Base-by-base conservation (phyloP, 2,888 invertebrate species). In the Rotaria sp. region DNA sequence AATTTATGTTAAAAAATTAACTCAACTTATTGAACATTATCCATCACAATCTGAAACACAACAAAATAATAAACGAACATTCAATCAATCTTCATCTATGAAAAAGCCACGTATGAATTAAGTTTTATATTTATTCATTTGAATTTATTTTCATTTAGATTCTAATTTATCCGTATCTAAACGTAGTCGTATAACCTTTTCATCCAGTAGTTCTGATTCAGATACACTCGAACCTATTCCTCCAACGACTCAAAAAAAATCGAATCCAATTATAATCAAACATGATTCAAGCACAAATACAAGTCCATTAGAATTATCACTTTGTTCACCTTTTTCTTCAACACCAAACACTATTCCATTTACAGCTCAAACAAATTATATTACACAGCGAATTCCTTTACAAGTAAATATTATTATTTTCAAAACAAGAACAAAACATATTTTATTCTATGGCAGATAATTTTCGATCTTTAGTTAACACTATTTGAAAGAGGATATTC, bases 311-410 rank as follows among this genome's bases (percentile, higher is more conserved):
- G 45, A 80, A 80, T 45, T 80, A 11, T 80, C 80, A 45, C 26
- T 80, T 4, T n/a, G 41, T 45, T 26, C 80, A 45, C 26, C 80
- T 15, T 80, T 80, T 13, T n/a, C 80, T 26, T 45, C 80, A 80
- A 80, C 80, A 80, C 80, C 80, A 26, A 80, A 45, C 18, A 45
- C 21, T 4, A 45, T 80, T n/a, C n/a, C 80, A 13, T 80, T 80
- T 18, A 80, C 80, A 24, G 41, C 80, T 80, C 80, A 45, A 45
- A 80, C 80, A 26, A 80, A 41, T 80, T 26, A 80, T 26, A 80
- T 80, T n/a, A 80, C 45, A 3, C 26, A 45, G 7, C 80, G 80
- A 45, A 21, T 80, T 45, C n/a, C 41, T 15, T 15, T 80, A 67
- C 67, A 67, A 30, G 67, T 67, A 67, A 67, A 3, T 35, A 35